These are phyloP conservation scores for Fabriciana adippe DNA, from an alignment of 2,888 invertebrate species.

Conservation along the genomic window DNA sequence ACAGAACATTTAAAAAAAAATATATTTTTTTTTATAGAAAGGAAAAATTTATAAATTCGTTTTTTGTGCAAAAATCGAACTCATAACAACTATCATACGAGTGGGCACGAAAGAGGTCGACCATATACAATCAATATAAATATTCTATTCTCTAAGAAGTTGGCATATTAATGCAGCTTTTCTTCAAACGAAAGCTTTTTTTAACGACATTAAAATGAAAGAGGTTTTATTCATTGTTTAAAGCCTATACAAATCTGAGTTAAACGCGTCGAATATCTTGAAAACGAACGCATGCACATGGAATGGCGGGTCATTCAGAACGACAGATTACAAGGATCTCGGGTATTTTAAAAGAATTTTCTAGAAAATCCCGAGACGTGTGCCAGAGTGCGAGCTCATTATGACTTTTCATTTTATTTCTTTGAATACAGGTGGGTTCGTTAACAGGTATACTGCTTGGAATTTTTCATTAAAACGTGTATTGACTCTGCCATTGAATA, in stretches of 20 bases:
- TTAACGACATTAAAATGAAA: conserved; percentile 30
- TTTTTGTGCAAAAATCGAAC: no score
- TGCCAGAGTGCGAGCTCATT: conserved; percentile 68
- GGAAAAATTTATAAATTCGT: no score
- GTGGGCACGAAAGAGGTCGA: no score
- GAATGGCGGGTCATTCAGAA: conserved; percentile 35
- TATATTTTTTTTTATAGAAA: background rate
- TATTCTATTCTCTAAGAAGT: background rate
- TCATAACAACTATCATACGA: no score
- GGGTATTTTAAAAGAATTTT: conserved; percentile 59
- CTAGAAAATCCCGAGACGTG: conserved; percentile 59
- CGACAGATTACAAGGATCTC: conserved; percentile 50
- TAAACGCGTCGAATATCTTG: conserved; percentile 30
- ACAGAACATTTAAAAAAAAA: background rate
- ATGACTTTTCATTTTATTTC: conserved; percentile 58
- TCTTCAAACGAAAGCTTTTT: background rate
- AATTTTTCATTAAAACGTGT: conserved; percentile 74
- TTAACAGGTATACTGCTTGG: conserved; percentile 58
- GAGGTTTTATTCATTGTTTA: conserved; percentile 9
- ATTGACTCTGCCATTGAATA: conserved; percentile 53
- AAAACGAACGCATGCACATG: conserved; percentile 26
- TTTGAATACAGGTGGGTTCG: conserved; percentile 63
- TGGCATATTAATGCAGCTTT: background rate
- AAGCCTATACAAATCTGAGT: conserved; percentile 2
- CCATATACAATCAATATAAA: background rate